A percentile compares a stretch with the other conserved stretches of the same genome.
These are phyloP conservation scores for Synergus laeviventris DNA, from an alignment of 2,888 invertebrate species.

Conservation along the genomic window DNA sequence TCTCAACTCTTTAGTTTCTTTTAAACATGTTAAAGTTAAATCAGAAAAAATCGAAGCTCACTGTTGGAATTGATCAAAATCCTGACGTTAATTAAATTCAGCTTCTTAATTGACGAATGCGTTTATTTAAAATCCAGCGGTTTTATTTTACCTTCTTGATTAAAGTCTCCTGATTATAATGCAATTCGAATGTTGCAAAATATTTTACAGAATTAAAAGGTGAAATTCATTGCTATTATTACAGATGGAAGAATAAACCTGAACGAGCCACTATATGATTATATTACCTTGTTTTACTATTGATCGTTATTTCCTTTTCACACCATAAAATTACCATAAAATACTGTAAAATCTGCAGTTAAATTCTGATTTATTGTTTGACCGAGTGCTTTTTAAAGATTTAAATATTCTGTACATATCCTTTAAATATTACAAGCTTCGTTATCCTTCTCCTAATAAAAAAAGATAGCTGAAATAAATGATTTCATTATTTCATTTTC, in stretches of 20 bases:
- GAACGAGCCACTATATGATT: background rate
- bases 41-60: background rate
- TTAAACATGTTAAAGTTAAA: too few species aligned
- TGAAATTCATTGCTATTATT: background rate
- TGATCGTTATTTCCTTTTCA: background rate
- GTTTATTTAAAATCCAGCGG: background rate
- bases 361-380: background rate
- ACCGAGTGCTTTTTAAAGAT: background rate
- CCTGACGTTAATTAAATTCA: background rate
- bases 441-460: background rate
- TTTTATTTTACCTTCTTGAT: background rate
- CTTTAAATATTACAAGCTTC: background rate
- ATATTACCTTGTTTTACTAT: background rate
- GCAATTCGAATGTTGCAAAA: background rate
- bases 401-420: background rate
- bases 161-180: too few species aligned
- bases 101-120: background rate
- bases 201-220: background rate
- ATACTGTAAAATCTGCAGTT: background rate
- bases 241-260: background rate
- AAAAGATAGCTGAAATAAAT: too few species aligned
- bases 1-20: too few species aligned
- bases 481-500: too few species aligned
- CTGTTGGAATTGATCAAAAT: background rate
- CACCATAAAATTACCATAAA: background rate